phyloP scores from a whole-genome alignment of 1,140 invertebrate genomes.

The Procambarus virginalis region DNA sequence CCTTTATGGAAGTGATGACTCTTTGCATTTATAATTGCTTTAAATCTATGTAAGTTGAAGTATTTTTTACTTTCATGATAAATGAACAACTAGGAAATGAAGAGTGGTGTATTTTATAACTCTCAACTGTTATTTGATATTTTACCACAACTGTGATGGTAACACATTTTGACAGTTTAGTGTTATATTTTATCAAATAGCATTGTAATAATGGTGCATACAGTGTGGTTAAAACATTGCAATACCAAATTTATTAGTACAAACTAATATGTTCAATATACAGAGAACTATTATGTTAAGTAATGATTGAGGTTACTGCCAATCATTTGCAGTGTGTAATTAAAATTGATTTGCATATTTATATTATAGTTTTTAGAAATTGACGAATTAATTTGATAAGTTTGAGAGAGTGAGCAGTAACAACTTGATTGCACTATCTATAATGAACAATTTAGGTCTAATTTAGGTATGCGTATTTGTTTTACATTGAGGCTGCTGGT shows the following conservation, averaged over 20 bases:
- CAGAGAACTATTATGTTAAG: background rate
- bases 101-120: too few species aligned
- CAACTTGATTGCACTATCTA: conserved; percentile 15
- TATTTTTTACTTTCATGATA: too few species aligned
- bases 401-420: background rate
- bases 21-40: background rate
- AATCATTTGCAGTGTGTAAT: background rate
- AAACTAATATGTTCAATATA: background rate
- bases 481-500: conserved; percentile 30
- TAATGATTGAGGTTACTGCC: background rate
- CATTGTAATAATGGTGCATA: background rate
- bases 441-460: background rate
- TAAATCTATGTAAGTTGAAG: too few species aligned
- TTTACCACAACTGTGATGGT: too few species aligned
- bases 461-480: conserved; percentile 1
- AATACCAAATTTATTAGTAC: background rate
- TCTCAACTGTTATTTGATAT: too few species aligned
- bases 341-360: background rate
- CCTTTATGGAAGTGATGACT: background rate
- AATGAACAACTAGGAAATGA: too few species aligned
- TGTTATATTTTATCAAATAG: background rate
- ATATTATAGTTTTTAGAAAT: background rate
- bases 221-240: background rate
- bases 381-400: background rate
- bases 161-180: too few species aligned